phyloP scores from a whole-genome alignment of 1,140 invertebrate genomes.

The Forficula auricularia region DNA sequence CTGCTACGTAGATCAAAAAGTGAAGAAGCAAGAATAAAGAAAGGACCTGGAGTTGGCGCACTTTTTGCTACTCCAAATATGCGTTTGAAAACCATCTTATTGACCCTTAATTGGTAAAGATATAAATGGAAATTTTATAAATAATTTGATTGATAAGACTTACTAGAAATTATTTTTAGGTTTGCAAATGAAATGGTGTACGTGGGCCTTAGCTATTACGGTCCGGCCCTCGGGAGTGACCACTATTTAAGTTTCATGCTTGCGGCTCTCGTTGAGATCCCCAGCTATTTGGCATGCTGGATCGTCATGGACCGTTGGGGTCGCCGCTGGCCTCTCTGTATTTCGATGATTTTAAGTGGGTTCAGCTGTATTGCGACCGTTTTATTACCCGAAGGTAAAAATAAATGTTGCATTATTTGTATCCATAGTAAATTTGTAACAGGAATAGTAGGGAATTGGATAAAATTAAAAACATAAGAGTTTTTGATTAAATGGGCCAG shows the following conservation, averaged over 20 bases:
- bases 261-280: constrained; percentile 65
- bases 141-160: background rate
- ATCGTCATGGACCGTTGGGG: constrained; percentile 69
- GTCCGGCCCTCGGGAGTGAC: constrained; percentile 62
- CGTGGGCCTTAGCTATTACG: constrained; percentile 70
- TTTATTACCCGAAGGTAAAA: constrained; percentile 47
- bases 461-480: too few relatives aligned
- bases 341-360: constrained; percentile 67
- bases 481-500: too few relatives aligned
- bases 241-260: constrained; percentile 73
- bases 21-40: constrained; percentile 37
- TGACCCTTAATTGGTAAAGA: constrained; percentile 38
- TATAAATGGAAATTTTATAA: background rate
- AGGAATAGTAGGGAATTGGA: too few relatives aligned
- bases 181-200: constrained; percentile 63
- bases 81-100: constrained; percentile 45
- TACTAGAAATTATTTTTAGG: constrained; percentile 21
- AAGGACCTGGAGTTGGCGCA: constrained; percentile 45
- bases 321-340: constrained; percentile 60
- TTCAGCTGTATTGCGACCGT: constrained; percentile 65
- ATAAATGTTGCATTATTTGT: constrained; percentile 9
- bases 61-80: constrained; percentile 72
- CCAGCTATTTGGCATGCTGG: constrained; percentile 69
- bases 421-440: constrained; percentile 7
- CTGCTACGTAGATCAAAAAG: constrained; percentile 42